Conservation (phyloP, 2,113 vertebrate species). For the Puffinus mauretanicus region DNA sequence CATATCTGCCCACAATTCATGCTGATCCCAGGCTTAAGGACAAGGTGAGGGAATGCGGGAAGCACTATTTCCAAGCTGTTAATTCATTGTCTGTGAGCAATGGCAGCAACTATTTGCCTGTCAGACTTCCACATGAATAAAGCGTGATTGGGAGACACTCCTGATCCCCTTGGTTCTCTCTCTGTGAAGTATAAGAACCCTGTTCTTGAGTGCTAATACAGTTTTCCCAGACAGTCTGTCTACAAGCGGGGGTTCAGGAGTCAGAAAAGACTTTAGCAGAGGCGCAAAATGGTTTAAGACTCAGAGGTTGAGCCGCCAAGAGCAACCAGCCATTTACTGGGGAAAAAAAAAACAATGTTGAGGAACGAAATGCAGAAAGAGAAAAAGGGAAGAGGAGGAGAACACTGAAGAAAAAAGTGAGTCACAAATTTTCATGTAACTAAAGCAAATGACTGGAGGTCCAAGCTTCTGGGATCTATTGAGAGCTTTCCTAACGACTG, state of each 20-base stretch:
- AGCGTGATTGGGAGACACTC: neutral
- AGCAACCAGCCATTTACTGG: neutral
- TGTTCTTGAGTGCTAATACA: neutral
- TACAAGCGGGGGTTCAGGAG: neutral
- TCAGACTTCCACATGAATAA: neutral
- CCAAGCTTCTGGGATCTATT: neutral
- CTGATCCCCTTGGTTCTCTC: neutral
- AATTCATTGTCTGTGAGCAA: neutral
- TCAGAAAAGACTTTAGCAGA: neutral
- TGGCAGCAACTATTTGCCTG: neutral
- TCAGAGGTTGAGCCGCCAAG: neutral
- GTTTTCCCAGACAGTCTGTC: neutral
- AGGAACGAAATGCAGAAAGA: neutral
- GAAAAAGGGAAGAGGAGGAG: neutral
- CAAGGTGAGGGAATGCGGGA: neutral
- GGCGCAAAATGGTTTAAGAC: neutral
- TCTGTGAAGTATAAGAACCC: neutral
- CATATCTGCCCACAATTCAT: neutral
- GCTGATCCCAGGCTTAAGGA: neutral
- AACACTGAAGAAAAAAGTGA: neutral
- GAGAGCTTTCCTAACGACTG: neutral
- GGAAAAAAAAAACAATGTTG: neutral
- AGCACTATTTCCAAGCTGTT: neutral
- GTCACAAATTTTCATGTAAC: neutral
- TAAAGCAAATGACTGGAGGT: neutral